Base-by-base conservation (phyloP, 1,140 invertebrate genomes). In the Stegodyphus dumicola region DNA sequence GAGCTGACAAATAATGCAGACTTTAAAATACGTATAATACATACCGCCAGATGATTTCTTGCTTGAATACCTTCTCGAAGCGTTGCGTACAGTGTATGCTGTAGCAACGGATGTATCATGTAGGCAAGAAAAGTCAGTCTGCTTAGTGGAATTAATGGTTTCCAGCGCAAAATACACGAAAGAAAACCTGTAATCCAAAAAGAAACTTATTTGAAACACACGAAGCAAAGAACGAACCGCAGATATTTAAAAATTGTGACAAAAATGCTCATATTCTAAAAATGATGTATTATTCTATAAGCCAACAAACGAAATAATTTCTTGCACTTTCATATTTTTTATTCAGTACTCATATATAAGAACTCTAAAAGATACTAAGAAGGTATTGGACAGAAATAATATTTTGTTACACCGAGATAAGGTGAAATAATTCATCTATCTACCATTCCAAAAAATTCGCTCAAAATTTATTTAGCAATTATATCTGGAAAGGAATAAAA, bases 81-180 rank as follows among this genome's bases (percentile, higher is more conserved):
- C 6, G 71, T 76, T 69, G 81, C 54, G 9, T 84, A 84, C 15
- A 84, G 69, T 11, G 76, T 65, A 48, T 84, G 60, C 11, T 84
- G 81, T 9, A 87, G 60, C 7, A 88, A 69, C 3, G 71, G 71
- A 77, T 88, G 88, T 6, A 87, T 77, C 77, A 88, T 76, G 53
- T 88, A 88, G 1, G 87, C 87, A 53, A 86, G 66, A 60, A 86
- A 88, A 17, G 88, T 87, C 15, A 88, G 51, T 60, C 87, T 56
- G 7, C 87, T 86, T 7, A 88, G 69, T 49, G 88, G 88, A 49
- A 80, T 80, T 4, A 88, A 86, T 0, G 70, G 76, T 13, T 77
- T 81, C 69, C 84, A 87, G 0, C 48, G 10, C 1, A 84, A 5
- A 15, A 84, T 49, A 6, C 49, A 56, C 10, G 51, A 48, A 6